A percentile compares a stretch with the other conserved stretches of the same genome.
Evolutionary conservation across 2,888 invertebrate species (phyloP).

Genomic region (Malthinus seriepunctatus): DNA sequence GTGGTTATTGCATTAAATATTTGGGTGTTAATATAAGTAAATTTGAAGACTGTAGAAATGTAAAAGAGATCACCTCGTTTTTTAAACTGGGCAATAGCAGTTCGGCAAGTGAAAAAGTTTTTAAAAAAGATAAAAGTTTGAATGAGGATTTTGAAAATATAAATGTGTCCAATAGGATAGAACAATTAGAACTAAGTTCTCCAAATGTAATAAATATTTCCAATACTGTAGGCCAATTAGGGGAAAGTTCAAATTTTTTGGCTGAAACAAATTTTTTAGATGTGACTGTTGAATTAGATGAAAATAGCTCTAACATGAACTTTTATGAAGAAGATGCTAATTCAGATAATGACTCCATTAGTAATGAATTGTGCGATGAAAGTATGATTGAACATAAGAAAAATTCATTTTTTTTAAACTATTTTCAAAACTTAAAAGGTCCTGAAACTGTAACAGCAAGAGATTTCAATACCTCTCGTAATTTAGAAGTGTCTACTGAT

Average conservation of each 20-base stretch:
- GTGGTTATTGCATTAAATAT: slow-evolving; percentile 62
- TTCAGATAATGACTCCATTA: slow-evolving; percentile 23
- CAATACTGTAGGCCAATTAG: too few relatives aligned
- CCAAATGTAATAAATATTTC: too few relatives aligned
- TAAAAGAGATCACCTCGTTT: slow-evolving; percentile 62
- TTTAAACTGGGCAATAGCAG: slow-evolving; percentile 54
- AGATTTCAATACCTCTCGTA: slow-evolving; percentile 45
- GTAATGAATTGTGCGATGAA: slow-evolving; percentile 11
- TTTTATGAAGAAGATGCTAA: slow-evolving; percentile 15
- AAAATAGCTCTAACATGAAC: slow-evolving; percentile 10
- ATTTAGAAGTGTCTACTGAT: slow-evolving; percentile 30
- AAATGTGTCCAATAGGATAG: not conserved
- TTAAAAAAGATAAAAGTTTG: not conserved
- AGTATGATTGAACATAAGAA: slow-evolving; percentile 10
- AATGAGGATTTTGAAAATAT: not conserved
- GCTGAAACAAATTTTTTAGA: slow-evolving; percentile 6
- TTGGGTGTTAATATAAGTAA: slow-evolving; percentile 80
- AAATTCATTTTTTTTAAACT: slow-evolving; percentile 42
- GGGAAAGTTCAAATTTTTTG: not conserved
- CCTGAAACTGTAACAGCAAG: slow-evolving; percentile 23
- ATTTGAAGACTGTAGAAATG: slow-evolving; percentile 68
- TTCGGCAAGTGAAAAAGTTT: slow-evolving; percentile 8
- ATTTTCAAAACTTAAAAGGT: slow-evolving; percentile 34
- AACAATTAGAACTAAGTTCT: not conserved
- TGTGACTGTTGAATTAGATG: slow-evolving; percentile 11